Conservation (phyloP, 2,113 vertebrate species). For the Oenanthe oenanthe region DNA sequence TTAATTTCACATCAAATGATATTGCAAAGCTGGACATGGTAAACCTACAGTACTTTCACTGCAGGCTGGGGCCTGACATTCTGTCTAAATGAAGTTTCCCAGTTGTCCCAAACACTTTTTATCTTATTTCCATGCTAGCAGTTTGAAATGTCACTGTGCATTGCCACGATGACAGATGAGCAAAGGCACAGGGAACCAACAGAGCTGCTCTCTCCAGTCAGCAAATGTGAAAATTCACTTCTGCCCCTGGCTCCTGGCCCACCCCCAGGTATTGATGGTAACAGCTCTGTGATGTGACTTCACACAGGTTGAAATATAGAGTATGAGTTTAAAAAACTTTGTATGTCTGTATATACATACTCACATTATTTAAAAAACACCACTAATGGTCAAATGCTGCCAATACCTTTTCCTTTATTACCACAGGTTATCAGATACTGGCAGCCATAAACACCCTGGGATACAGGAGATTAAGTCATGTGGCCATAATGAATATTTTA, state of each 20-base stretch:
- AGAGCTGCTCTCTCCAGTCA: not conserved
- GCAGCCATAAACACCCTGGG: not conserved
- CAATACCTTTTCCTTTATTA: not conserved
- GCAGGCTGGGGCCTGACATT: constrained; percentile 70
- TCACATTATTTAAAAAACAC: not conserved
- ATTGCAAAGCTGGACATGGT: constrained; percentile 58
- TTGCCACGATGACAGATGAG: constrained; percentile 68
- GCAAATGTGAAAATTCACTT: not conserved
- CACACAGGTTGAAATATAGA: not conserved
- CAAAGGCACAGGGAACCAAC: constrained; percentile 50
- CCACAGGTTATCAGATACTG: not conserved
- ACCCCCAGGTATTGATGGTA: not conserved
- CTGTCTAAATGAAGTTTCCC: constrained; percentile 78
- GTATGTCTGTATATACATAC: too few species aligned
- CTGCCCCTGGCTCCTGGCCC: not conserved
- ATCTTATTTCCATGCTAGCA: constrained; percentile 72
- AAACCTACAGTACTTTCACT: constrained; percentile 69
- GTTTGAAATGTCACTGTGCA: constrained; percentile 69
- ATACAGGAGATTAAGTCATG: not conserved
- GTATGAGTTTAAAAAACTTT: not conserved
- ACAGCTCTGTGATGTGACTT: not conserved
- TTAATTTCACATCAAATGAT: constrained; percentile 71
- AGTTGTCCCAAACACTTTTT: constrained; percentile 77
- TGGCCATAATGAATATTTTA: not conserved
- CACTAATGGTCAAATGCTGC: not conserved